A percentile compares a stretch with the other conserved stretches of the same genome.
These are phyloP conservation scores for Tricholaema leucomelas DNA, from an alignment of 2,113 vertebrate species.

Conservation along the genomic window DNA sequence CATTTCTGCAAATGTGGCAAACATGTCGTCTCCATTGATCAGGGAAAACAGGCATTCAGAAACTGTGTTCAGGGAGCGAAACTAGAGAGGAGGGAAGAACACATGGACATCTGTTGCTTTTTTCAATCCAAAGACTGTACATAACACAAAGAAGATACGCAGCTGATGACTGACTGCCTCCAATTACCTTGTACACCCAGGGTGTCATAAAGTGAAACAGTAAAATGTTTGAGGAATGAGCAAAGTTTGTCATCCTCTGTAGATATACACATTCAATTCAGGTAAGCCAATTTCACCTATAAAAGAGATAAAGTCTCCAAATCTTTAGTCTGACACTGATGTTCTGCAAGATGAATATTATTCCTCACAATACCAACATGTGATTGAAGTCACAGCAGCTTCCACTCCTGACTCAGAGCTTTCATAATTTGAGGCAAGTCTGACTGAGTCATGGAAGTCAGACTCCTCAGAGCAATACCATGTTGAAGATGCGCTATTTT, in stretches of 20 bases:
- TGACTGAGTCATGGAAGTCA: slow-evolving; percentile 7
- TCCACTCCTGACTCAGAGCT: slow-evolving; percentile 46
- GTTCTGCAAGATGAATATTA: neutral
- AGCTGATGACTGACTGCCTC: neutral
- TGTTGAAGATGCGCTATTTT: slow-evolving; percentile 16
- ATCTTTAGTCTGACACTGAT: neutral
- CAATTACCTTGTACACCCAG: neutral
- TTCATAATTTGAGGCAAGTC: slow-evolving; percentile 13
- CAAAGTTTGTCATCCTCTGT: neutral
- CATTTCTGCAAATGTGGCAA: slow-evolving; percentile 88
- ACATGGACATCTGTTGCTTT: neutral
- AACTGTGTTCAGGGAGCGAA: slow-evolving; percentile 88
- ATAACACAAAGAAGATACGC: neutral
- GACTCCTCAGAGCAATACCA: neutral
- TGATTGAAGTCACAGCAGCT: slow-evolving; percentile 21
- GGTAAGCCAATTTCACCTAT: neutral
- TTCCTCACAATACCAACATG: slow-evolving; percentile 44
- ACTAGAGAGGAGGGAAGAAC: slow-evolving; percentile 73
- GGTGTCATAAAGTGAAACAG: neutral
- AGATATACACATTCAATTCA: neutral
- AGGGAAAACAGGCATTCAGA: slow-evolving; percentile 93
- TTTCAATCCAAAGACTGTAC: neutral
- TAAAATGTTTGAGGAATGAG: neutral
- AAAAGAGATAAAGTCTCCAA: neutral
- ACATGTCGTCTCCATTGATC: slow-evolving; percentile 95